Evolutionary conservation across 1,140 invertebrate species (phyloP).

Genomic region (Diorhabda carinulata): DNA sequence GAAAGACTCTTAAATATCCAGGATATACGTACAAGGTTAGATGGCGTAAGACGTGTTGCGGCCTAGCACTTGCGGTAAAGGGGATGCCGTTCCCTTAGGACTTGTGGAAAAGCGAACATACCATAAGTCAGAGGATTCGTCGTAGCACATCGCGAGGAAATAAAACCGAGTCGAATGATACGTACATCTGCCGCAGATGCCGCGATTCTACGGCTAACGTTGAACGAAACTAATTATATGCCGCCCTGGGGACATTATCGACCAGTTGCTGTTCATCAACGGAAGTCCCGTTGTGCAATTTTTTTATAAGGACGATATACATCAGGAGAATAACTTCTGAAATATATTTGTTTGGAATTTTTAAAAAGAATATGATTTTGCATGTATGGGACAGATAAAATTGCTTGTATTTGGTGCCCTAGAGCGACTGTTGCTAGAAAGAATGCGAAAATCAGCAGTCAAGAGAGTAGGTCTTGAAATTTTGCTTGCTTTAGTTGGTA

Average conservation of each 20-base stretch:
- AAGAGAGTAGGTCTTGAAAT: no score
- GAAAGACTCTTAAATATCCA: not conserved
- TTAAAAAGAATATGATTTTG: no score
- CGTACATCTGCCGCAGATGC: conserved; percentile 12
- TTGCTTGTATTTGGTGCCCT: no score
- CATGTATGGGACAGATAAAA: no score
- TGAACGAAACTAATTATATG: conserved; percentile 15
- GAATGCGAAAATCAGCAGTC: no score
- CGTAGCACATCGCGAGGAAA: not conserved
- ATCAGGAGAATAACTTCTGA: no score
- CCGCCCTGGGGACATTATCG: conserved; percentile 8
- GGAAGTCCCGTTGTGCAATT: no score
- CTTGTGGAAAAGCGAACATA: conserved; percentile 11
- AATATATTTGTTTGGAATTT: no score
- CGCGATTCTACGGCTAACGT: conserved; percentile 3
- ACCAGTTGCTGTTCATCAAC: not conserved
- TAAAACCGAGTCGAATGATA: not conserved
- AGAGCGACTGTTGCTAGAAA: no score
- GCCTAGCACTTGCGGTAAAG: conserved; percentile 6
- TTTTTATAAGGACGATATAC: no score
- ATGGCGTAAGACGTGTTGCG: not conserved
- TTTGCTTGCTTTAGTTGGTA: no score
- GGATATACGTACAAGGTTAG: not conserved
- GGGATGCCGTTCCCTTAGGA: conserved; percentile 7
- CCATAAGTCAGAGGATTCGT: conserved; percentile 8